These are phyloP conservation scores for Ichneumoninae sp. DNA, from an alignment of 2,888 invertebrate genomes.

Conservation along the genomic window DNA sequence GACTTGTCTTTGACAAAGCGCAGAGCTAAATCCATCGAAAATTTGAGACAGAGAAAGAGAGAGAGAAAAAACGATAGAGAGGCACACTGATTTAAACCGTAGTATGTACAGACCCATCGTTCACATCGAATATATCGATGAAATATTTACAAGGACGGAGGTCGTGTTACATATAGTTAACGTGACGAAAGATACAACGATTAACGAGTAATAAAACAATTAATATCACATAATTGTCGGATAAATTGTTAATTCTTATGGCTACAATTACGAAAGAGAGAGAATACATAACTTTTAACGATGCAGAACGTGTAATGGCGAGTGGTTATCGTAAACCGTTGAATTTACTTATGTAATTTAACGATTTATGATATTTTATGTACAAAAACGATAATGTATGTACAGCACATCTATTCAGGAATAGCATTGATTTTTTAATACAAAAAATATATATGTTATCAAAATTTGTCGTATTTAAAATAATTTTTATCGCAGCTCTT, in stretches of 20 bases:
- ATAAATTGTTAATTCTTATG: background rate
- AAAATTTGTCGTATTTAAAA: background rate
- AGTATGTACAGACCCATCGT: conserved; percentile 53
- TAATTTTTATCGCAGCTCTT: background rate
- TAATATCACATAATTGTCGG: conserved; percentile 1
- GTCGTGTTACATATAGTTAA: conserved; percentile 1
- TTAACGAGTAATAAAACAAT: conserved; percentile 46
- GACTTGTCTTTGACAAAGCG: background rate
- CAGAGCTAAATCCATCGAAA: conserved; percentile 18
- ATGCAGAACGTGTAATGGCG: background rate
- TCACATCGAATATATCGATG: conserved; percentile 51
- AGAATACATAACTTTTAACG: conserved; percentile 26
- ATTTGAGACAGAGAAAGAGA: background rate
- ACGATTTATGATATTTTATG: conserved; percentile 15
- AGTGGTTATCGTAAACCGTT: background rate
- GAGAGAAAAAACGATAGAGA: conserved; percentile 20
- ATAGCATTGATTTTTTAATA: conserved; percentile 6
- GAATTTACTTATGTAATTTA: background rate
- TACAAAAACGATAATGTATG: conserved; percentile 41
- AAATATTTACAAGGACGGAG: conserved; percentile 57
- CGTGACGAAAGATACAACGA: conserved; percentile 29
- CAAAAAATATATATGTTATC: background rate
- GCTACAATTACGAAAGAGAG: conserved; percentile 38
- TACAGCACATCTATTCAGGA: conserved; percentile 24
- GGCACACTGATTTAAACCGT: conserved; percentile 41